Percentiles rank a stretch among this genome's conserved stretches.
phyloP scores from a whole-genome alignment of 2,113 vertebrate species.

The Corythaixoides concolor region DNA sequence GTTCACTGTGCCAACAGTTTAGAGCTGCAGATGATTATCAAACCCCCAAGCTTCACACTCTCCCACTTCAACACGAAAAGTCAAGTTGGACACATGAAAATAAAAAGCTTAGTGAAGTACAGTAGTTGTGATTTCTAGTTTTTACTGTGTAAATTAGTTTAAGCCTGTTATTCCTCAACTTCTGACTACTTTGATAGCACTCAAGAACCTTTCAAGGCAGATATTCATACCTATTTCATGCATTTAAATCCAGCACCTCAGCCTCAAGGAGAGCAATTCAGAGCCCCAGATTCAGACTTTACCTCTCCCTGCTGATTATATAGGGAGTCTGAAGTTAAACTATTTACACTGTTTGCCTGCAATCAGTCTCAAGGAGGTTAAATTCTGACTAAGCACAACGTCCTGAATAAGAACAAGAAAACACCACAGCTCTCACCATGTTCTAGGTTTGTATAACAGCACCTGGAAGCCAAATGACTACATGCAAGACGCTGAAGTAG shows the following conservation, averaged over 20 bases:
- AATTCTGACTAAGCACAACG: neutral
- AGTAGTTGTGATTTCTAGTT: neutral
- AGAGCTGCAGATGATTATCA: slow-evolving; percentile 32
- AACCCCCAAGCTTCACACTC: neutral
- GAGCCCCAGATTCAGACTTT: neutral
- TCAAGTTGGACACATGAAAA: neutral
- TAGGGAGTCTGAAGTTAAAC: neutral
- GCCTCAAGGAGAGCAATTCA: neutral
- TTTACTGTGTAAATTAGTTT: neutral
- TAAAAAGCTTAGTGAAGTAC: neutral
- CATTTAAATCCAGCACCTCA: neutral
- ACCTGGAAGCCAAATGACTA: neutral
- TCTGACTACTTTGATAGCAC: neutral
- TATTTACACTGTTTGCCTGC: neutral
- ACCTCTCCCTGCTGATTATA: neutral
- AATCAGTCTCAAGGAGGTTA: neutral
- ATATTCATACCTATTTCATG: neutral
- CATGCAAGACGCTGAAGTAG: neutral
- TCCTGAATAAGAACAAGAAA: neutral
- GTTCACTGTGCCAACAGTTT: slow-evolving; percentile 15
- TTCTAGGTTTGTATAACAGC: neutral
- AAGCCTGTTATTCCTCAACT: neutral
- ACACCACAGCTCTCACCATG: neutral
- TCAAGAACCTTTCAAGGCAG: neutral
- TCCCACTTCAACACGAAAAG: neutral